A percentile compares a stretch with the other conserved stretches of the same genome.
Evolutionary conservation across 2,113 vertebrate genomes (phyloP).

Genomic region (Panthera uncia): DNA sequence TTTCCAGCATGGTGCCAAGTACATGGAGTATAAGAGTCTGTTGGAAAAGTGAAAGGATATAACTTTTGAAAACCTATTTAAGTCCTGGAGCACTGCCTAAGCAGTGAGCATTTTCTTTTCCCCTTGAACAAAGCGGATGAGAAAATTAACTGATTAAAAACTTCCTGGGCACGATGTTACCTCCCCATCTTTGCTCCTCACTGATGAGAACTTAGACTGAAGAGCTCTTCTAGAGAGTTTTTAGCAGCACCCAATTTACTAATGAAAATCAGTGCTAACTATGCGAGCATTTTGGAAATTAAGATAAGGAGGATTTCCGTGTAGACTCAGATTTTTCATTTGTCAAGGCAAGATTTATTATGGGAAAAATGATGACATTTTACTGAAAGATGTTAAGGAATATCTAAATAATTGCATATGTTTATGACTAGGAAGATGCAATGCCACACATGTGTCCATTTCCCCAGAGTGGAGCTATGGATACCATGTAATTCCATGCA

Average conservation of each 20-base stretch:
- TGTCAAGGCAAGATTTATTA: background rate
- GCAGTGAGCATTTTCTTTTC: background rate
- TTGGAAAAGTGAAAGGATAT: background rate
- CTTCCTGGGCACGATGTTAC: background rate
- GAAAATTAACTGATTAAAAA: conserved; percentile 8
- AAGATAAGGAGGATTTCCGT: background rate
- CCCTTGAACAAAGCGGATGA: background rate
- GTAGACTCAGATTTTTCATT: background rate
- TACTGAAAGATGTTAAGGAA: background rate
- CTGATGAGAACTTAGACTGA: conserved; percentile 1
- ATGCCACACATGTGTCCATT: background rate
- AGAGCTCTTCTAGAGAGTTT: background rate
- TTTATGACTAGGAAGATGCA: background rate
- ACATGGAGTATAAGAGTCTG: background rate
- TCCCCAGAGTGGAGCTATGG: background rate
- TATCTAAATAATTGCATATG: background rate
- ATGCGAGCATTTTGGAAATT: background rate
- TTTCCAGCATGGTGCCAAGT: background rate
- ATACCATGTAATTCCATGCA: background rate
- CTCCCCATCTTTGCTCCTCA: background rate
- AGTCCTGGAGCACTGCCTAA: background rate
- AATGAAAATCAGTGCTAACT: background rate
- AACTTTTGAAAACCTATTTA: background rate
- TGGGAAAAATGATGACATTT: background rate
- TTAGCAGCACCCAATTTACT: background rate